Conservation (phyloP, 2,888 invertebrate species). For the Marronus borbonicus region DNA sequence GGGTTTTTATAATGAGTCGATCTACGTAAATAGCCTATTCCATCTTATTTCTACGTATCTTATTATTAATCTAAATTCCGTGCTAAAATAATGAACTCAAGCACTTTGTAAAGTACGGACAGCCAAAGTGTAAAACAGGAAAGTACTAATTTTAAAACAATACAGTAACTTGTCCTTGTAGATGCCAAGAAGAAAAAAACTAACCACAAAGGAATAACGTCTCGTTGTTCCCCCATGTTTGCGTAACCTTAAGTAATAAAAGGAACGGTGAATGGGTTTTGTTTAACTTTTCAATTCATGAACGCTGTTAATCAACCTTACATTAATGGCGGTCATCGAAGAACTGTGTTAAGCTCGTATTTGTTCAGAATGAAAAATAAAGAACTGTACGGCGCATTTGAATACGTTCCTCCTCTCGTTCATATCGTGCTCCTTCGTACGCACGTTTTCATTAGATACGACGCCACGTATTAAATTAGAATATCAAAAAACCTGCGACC, state of each 20-base stretch:
- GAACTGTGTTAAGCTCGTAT: background rate
- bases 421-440: background rate
- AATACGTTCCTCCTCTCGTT: background rate
- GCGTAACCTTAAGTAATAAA: slow-evolving; percentile 14
- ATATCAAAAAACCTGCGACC: slow-evolving; percentile 15
- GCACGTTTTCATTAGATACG: background rate
- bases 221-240: background rate
- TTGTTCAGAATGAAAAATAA: background rate
- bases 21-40: too few relatives aligned
- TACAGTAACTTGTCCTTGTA: slow-evolving; percentile 6
- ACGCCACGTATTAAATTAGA: slow-evolving; percentile 30
- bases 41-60: too few relatives aligned
- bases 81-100: too few relatives aligned
- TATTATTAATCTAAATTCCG: too few relatives aligned
- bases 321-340: background rate
- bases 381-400: background rate
- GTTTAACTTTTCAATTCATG: slow-evolving; percentile 5
- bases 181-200: background rate
- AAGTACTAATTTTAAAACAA: background rate
- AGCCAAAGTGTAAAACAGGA: background rate
- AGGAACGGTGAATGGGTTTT: slow-evolving; percentile 18
- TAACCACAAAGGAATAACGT: background rate
- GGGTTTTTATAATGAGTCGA: too few relatives aligned
- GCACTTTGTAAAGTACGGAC: too few relatives aligned
- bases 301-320: slow-evolving; percentile 8